These are phyloP conservation scores for Phalacrocorax pelagicus DNA, from an alignment of 2,113 vertebrate species.

Conservation along the genomic window DNA sequence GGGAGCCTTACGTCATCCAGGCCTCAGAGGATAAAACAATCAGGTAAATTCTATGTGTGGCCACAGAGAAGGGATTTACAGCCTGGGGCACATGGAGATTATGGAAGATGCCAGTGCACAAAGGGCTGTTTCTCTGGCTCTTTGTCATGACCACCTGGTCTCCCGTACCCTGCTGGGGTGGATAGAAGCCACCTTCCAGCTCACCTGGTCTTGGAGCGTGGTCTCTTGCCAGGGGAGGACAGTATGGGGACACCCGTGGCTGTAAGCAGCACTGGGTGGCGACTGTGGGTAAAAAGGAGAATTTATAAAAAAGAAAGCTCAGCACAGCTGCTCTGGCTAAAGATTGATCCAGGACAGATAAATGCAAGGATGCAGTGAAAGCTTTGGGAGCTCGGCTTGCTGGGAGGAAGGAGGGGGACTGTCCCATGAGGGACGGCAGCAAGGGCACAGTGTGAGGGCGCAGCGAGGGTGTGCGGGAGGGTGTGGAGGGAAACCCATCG, in stretches of 20 bases:
- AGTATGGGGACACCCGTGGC: neutral
- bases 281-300: rapidly evolving
- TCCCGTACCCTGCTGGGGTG: neutral
- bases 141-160: neutral
- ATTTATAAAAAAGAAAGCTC: neutral
- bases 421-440: neutral
- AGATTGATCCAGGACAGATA: neutral
- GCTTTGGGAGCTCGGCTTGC: neutral
- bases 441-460: neutral
- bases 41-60: constrained; percentile 70
- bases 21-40: constrained; percentile 93
- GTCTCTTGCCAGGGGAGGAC: neutral
- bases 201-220: neutral
- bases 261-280: neutral
- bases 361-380: neutral
- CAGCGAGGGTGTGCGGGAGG: rapidly evolving
- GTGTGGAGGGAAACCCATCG: rapidly evolving
- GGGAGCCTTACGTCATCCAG: constrained; percentile 85
- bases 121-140: neutral
- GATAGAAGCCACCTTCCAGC: neutral
- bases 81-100: neutral
- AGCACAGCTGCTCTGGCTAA: neutral
- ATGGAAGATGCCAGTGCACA: neutral
- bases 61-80: neutral
- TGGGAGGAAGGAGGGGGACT: neutral